phyloP scores from a whole-genome alignment of 2,113 vertebrate genomes.

The Dipodomys ordii region DNA sequence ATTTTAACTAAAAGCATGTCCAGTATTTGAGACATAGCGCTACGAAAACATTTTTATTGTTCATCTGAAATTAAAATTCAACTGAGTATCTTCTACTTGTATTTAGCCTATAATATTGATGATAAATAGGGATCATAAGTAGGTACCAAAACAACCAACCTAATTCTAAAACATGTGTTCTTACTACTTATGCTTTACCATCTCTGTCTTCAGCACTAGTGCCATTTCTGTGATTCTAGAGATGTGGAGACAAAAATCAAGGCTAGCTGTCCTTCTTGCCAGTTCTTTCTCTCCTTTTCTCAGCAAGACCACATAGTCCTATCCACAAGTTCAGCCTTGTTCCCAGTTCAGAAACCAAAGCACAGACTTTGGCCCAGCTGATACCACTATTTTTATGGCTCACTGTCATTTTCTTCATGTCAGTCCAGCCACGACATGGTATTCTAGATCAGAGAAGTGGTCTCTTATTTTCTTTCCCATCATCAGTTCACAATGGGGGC shows the following conservation, averaged over 20 bases:
- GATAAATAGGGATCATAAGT: background rate
- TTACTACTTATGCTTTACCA: background rate
- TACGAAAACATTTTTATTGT: background rate
- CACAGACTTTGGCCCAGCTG: background rate
- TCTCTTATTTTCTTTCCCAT: background rate
- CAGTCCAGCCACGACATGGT: background rate
- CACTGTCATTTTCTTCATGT: background rate
- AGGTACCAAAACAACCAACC: background rate
- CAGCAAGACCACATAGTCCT: background rate
- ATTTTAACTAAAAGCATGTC: background rate
- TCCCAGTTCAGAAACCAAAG: background rate
- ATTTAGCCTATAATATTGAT: background rate
- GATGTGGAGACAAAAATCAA: background rate
- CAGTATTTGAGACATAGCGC: background rate
- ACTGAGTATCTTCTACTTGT: background rate
- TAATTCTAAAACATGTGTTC: background rate
- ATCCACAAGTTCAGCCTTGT: background rate
- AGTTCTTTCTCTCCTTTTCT: background rate
- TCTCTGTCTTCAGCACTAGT: background rate
- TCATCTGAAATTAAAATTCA: conserved; percentile 35
- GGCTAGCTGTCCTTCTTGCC: background rate
- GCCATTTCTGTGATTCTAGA: background rate
- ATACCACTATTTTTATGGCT: background rate
- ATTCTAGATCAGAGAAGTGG: background rate
- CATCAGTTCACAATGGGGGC: background rate